A percentile compares a stretch with the other conserved stretches of the same genome.
Conservation (phyloP, 2,797 vertebrate species). For the Sebastes reedi region DNA sequence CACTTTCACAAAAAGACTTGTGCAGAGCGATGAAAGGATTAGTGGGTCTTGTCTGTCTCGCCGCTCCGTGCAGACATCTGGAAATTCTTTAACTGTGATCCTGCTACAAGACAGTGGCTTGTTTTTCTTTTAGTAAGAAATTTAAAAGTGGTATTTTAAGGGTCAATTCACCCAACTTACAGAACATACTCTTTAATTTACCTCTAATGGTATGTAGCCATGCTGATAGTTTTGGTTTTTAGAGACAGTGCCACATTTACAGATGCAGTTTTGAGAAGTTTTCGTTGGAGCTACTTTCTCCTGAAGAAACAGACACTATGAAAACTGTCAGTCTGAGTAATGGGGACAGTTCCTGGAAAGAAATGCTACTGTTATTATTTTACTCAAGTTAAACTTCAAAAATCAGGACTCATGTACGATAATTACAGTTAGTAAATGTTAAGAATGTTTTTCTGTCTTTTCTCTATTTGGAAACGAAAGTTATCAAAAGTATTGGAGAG, state of each 20-base stretch:
- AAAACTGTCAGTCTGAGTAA: background rate
- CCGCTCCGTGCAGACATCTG: background rate
- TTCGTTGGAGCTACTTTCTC: background rate
- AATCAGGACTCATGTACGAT: background rate
- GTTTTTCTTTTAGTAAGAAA: background rate
- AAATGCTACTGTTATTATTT: background rate
- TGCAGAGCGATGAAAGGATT: conserved; percentile 20
- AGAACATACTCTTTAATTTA: background rate
- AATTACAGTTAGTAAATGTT: background rate
- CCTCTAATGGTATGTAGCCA: background rate
- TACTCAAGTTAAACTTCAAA: background rate
- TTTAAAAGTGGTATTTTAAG: background rate
- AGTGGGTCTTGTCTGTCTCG: background rate
- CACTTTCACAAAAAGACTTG: background rate
- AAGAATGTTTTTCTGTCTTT: background rate
- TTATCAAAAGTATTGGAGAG: background rate
- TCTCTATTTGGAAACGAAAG: background rate
- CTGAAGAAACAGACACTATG: background rate
- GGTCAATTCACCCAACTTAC: background rate
- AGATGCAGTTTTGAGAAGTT: background rate
- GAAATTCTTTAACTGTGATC: conserved; percentile 14
- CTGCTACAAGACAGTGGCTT: background rate
- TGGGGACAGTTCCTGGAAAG: background rate
- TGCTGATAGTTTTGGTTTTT: background rate
- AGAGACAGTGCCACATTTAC: background rate